Conservation (phyloP, 2,797 vertebrate genomes). For the Echeneis naucrates region DNA sequence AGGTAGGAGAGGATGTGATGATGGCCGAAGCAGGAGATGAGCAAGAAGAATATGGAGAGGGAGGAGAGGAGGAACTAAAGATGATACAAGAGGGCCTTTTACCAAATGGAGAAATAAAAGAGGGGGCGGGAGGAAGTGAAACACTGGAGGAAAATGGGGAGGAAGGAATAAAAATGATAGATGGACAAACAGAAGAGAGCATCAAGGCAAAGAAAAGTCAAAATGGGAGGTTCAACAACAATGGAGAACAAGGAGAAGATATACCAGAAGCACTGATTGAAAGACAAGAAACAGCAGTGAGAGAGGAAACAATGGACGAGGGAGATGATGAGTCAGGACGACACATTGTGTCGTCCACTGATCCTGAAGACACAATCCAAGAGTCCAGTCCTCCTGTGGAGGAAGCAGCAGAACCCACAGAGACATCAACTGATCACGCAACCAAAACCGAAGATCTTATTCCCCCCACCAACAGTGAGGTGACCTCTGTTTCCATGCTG, state of each 20-base stretch:
- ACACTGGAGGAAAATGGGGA: not conserved
- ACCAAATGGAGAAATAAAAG: slow-evolving; percentile 28
- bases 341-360: not conserved
- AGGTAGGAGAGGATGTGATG: slow-evolving; percentile 72
- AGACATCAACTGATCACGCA: not conserved
- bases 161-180: slow-evolving; percentile 1
- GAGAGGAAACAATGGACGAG: not conserved
- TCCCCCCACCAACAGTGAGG: not conserved
- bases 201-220: slow-evolving; percentile 1
- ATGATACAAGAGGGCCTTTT: slow-evolving; percentile 17
- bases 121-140: slow-evolving; percentile 9
- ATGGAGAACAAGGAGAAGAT: not conserved
- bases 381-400: not conserved
- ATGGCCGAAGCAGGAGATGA: slow-evolving; percentile 28
- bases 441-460: not conserved
- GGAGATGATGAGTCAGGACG: not conserved
- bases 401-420: not conserved
- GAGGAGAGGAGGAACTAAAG: slow-evolving; percentile 26
- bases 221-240: not conserved
- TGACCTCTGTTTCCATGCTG: not conserved
- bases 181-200: slow-evolving; percentile 6
- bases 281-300: slow-evolving; percentile 1
- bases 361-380: slow-evolving; percentile 3
- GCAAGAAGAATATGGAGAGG: slow-evolving; percentile 16
- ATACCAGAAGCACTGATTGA: not conserved